A percentile compares a stretch with the other conserved stretches of the same genome.
Evolutionary conservation across 2,888 invertebrate species (phyloP).

Genomic region (Petrolisthes cinctipes): DNA sequence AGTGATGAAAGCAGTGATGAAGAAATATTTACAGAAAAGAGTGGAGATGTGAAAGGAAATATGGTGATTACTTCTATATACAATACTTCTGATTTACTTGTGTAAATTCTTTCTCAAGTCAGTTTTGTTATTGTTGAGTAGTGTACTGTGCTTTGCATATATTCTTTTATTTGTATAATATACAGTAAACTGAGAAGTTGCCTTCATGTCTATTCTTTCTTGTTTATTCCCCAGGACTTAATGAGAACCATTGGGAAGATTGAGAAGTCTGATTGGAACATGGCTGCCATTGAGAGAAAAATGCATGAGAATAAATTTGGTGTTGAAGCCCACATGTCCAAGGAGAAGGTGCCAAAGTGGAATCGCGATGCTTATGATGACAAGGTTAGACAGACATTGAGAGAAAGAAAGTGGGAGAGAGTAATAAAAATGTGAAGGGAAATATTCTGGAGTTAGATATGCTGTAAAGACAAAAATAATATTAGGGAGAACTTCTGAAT

Average conservation of each 20-base stretch:
- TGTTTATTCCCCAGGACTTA: slow-evolving; percentile 75
- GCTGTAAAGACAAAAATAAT: too few species aligned
- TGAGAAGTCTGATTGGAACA: slow-evolving; percentile 91
- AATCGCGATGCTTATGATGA: slow-evolving; percentile 81
- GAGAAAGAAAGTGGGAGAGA: background rate
- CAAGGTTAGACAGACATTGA: slow-evolving; percentile 65
- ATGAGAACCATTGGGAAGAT: slow-evolving; percentile 84
- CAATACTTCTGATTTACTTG: too few species aligned
- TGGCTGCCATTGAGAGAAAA: slow-evolving; percentile 89
- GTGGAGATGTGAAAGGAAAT: too few species aligned
- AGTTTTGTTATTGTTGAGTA: background rate
- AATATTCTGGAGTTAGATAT: too few species aligned
- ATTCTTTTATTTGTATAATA: background rate
- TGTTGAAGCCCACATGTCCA: slow-evolving; percentile 45
- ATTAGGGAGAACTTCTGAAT: too few species aligned
- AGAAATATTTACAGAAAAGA: too few species aligned
- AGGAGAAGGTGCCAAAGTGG: slow-evolving; percentile 90
- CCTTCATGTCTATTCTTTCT: background rate
- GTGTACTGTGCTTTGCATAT: background rate
- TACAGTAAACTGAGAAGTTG: background rate
- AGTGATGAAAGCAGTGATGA: too few species aligned
- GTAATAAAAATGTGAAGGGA: too few species aligned
- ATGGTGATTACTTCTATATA: too few species aligned
- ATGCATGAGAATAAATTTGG: slow-evolving; percentile 80
- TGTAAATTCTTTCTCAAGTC: background rate